Evolutionary conservation across 2,888 invertebrate species (phyloP).

Genomic region (Drosophila barbarae): DNA sequence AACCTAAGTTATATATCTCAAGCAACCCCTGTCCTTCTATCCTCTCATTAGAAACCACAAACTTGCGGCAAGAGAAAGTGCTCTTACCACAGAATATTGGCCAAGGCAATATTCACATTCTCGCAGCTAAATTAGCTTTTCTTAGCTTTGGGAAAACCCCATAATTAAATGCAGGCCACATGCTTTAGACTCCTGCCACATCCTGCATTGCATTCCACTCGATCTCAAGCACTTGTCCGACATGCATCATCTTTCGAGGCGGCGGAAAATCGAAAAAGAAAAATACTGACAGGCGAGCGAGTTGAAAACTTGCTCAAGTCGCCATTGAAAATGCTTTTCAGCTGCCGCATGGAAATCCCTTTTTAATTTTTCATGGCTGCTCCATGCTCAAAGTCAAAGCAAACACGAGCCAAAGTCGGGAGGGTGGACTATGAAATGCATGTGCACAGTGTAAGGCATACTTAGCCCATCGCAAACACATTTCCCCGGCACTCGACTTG

Average conservation of each 20-base stretch:
- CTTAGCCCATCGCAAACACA: constrained; percentile 71
- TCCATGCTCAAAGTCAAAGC: constrained; percentile 61
- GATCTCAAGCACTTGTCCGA: constrained; percentile 39
- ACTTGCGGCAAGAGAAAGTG: constrained; percentile 15
- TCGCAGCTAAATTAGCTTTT: constrained; percentile 30
- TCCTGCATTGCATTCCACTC: constrained; percentile 17
- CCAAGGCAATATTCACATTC: constrained; percentile 25
- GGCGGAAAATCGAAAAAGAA: constrained; percentile 18
- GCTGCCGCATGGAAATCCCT: constrained; percentile 70
- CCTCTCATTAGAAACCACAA: constrained; percentile 4
- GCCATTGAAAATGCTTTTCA: constrained; percentile 68
- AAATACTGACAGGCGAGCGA: constrained; percentile 35
- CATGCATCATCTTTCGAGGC: constrained; percentile 25
- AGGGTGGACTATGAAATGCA: constrained; percentile 47
- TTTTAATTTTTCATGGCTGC: constrained; percentile 69
- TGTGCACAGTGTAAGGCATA: constrained; percentile 58
- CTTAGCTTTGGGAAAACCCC: constrained; percentile 16
- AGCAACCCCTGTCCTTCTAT: neutral
- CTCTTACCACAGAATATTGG: constrained; percentile 26
- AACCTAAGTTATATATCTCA: neutral
- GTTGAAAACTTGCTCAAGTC: constrained; percentile 62
- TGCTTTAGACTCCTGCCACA: constrained; percentile 25
- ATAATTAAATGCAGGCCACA: constrained; percentile 45
- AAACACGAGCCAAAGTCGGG: constrained; percentile 50
- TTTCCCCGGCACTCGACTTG: constrained; percentile 42